phyloP scores from a whole-genome alignment of 2,113 vertebrate genomes.

The Fulmarus glacialis region DNA sequence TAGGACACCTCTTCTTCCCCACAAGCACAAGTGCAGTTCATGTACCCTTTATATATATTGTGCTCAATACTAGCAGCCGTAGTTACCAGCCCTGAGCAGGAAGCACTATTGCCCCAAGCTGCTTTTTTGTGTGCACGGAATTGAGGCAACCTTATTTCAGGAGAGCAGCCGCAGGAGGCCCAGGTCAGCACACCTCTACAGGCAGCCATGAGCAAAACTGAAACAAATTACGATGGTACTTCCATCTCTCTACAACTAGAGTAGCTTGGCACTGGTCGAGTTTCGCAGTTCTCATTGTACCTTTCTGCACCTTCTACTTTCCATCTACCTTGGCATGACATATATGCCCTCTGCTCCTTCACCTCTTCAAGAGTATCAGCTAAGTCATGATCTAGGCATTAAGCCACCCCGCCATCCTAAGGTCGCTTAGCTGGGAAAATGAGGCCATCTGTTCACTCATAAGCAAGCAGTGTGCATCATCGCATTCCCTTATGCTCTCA shows the following conservation, averaged over 20 bases:
- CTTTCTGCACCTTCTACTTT: neutral
- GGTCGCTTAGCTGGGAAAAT: neutral
- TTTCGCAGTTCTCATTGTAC: neutral
- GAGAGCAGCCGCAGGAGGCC: neutral
- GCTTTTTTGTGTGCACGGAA: rapidly evolving
- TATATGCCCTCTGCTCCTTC: neutral
- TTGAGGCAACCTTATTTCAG: neutral
- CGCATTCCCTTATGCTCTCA: rapidly evolving
- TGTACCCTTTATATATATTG: rapidly evolving
- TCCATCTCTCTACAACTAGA: neutral
- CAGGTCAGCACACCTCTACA: neutral
- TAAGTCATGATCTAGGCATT: neutral
- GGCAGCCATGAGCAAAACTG: neutral
- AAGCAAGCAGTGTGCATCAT: neutral
- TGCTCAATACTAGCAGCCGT: rapidly evolving
- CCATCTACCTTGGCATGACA: neutral
- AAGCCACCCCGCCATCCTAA: neutral
- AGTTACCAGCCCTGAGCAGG: neutral
- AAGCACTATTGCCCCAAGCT: neutral
- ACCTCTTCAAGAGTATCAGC: neutral
- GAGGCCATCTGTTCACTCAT: neutral
- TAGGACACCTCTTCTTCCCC: neutral
- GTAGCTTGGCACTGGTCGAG: rapidly evolving
- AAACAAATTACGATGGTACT: rapidly evolving
- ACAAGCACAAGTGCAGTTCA: neutral